Evolutionary conservation across 2,113 vertebrate genomes (phyloP).

Genomic region (Tachysurus fulvidraco): DNA sequence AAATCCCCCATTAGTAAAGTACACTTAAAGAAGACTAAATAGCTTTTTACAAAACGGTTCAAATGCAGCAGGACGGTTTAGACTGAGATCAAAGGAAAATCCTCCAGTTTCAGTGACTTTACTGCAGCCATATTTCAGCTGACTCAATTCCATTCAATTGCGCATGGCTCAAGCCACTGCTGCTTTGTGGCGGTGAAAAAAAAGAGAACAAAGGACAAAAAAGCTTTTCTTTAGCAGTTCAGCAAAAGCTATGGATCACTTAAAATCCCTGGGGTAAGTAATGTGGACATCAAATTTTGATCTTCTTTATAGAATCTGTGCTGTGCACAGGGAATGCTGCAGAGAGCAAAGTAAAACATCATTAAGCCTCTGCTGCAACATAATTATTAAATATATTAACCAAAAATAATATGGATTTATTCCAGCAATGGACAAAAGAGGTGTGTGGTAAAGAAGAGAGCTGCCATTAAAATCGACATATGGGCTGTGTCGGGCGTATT

Average conservation of each 20-base stretch:
- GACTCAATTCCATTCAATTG: not conserved
- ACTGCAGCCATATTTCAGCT: not conserved
- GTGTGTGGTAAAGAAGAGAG: not conserved
- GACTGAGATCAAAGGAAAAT: not conserved
- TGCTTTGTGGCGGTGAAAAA: not conserved
- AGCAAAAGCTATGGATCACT: not conserved
- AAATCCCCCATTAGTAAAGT: not conserved
- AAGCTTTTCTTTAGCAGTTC: not conserved
- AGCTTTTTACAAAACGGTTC: not conserved
- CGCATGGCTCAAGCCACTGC: not conserved
- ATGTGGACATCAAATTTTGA: not conserved
- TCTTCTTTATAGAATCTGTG: not conserved
- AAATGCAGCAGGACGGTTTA: not conserved
- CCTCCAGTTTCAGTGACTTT: not conserved
- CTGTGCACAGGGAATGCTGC: too few relatives aligned
- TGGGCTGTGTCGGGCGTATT: not conserved
- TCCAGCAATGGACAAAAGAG: not conserved
- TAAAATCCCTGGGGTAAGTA: not conserved
- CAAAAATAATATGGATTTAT: not conserved
- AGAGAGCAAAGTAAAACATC: not conserved
- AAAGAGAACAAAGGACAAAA: not conserved
- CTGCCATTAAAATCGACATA: not conserved
- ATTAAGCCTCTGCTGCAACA: not conserved
- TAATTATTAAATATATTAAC: not conserved
- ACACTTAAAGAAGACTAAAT: conserved; percentile 7